These are phyloP conservation scores for Batillaria attramentaria DNA, from an alignment of 1,140 invertebrate species.

Conservation along the genomic window DNA sequence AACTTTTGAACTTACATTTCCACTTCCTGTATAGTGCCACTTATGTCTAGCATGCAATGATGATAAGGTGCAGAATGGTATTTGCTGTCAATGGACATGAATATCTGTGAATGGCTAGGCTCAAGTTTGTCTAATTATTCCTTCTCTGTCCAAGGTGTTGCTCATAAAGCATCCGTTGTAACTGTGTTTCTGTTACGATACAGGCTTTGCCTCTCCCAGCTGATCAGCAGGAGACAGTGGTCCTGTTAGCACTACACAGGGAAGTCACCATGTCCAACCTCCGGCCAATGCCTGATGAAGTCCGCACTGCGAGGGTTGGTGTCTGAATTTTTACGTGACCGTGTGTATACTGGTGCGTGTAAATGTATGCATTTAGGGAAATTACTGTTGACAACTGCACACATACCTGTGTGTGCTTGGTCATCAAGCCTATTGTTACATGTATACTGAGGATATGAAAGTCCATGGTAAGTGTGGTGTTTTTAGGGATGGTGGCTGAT, in stretches of 20 bases:
- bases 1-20: too few species aligned
- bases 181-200: too few species aligned
- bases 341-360: background rate
- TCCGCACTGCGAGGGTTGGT: conserved; percentile 1
- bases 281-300: background rate
- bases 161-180: too few species aligned
- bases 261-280: conserved; percentile 19
- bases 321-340: background rate
- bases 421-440: too few species aligned
- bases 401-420: too few species aligned
- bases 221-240: background rate
- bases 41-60: too few species aligned
- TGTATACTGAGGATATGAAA: background rate
- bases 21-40: too few species aligned
- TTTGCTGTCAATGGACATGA: too few species aligned
- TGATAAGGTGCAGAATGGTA: too few species aligned
- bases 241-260: conserved; percentile 17
- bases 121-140: background rate
- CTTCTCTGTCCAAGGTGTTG: too few species aligned
- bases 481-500: too few species aligned
- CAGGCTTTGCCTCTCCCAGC: background rate
- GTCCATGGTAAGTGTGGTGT: background rate
- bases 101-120: background rate
- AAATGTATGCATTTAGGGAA: background rate
- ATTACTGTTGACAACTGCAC: background rate